Conservation (phyloP, 2,113 vertebrate genomes). For the Ptyas mucosa region DNA sequence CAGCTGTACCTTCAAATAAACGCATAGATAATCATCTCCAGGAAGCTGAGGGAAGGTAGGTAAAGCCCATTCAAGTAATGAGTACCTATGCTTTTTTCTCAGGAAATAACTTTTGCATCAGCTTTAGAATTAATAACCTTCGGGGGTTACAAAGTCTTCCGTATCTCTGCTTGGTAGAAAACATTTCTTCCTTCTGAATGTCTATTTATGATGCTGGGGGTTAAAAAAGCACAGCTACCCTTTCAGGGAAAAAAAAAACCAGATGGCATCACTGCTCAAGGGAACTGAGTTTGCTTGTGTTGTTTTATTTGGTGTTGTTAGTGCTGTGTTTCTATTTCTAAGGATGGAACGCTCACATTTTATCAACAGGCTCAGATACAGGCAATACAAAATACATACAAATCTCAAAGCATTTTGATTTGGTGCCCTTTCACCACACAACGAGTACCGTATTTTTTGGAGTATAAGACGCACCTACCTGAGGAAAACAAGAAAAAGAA, state of each 20-base stretch:
- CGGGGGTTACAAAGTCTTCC: not conserved
- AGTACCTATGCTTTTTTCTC: not conserved
- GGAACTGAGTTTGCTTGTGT: not conserved
- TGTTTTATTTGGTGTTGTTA: not conserved
- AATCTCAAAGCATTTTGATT: not conserved
- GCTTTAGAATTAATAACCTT: not conserved
- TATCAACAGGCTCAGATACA: not conserved
- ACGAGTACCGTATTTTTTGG: no score
- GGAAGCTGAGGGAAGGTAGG: not conserved
- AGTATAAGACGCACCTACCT: no score
- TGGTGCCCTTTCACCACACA: not conserved
- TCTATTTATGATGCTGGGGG: not conserved
- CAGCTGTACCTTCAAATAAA: not conserved
- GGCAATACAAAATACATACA: not conserved
- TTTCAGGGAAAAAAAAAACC: not conserved
- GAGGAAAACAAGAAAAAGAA: no score
- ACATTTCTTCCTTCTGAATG: not conserved
- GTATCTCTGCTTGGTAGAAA: not conserved
- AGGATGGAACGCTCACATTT: not conserved
- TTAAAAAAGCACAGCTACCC: not conserved
- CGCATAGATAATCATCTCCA: not conserved
- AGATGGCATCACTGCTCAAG: not conserved
- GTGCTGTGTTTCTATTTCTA: not conserved
- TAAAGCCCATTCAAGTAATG: not conserved
- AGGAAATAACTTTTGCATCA: not conserved